These are phyloP conservation scores for Eretmocerus hayati DNA, from an alignment of 2,888 invertebrate genomes.

Conservation along the genomic window DNA sequence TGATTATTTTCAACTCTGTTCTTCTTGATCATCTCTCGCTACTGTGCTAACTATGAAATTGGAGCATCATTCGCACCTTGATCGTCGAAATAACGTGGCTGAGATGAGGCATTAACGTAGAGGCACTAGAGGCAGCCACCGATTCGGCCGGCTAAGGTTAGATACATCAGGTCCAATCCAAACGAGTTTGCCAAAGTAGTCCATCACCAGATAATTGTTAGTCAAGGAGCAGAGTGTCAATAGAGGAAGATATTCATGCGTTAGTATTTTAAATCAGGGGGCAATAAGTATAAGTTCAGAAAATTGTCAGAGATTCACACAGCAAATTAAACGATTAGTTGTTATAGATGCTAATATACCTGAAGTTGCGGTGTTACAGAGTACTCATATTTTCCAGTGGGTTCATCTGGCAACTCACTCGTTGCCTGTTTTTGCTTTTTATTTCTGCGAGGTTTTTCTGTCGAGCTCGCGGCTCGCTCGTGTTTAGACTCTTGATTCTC, in stretches of 20 bases:
- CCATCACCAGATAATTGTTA: constrained; percentile 25
- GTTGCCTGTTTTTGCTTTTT: constrained; percentile 35
- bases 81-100: constrained; percentile 62
- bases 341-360: too few species aligned
- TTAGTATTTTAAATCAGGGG: too few species aligned
- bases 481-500: constrained; percentile 39
- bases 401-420: constrained; percentile 32
- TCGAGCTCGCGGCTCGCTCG: too few species aligned
- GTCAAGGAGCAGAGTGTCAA: not conserved
- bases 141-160: constrained; percentile 40
- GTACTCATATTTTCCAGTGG: constrained; percentile 38
- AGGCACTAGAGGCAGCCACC: constrained; percentile 40
- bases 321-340: too few species aligned
- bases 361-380: constrained; percentile 41
- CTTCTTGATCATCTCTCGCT: too few species aligned
- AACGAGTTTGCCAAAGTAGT: constrained; percentile 21
- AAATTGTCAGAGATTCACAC: too few species aligned
- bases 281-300: too few species aligned
- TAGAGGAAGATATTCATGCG: not conserved
- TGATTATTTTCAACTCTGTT: too few species aligned
- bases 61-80: constrained; percentile 63
- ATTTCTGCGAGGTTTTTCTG: constrained; percentile 35
- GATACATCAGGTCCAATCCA: constrained; percentile 18
- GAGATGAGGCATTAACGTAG: constrained; percentile 60
- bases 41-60: too few species aligned